Base-by-base conservation (phyloP, 2,797 vertebrate species). In the Microtus obscurus region DNA sequence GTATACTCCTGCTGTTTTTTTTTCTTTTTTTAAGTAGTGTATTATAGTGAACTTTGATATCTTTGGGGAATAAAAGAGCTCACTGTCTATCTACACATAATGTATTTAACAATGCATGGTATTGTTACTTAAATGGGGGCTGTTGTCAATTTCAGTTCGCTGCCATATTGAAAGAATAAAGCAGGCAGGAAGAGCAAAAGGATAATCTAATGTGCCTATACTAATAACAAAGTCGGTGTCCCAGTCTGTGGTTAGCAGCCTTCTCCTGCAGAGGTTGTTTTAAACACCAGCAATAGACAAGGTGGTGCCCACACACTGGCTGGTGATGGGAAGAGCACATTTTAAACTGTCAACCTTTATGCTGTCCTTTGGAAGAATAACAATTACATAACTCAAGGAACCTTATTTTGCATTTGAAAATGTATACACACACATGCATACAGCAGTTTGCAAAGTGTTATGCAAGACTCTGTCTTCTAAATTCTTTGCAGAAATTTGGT, bases 321-420 rank as follows among this genome's bases (percentile, higher is more conserved):
- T 92, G 76, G 92, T 97, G 97, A 97, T 92, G 94, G 95, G 79
- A 92, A 96, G 93, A 93, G 92, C 19, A 94, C 97, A 94, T 97
- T 97, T 97, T 96, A 96, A 97, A 96, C 91, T 95, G 97, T 97
- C 96, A 97, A 97, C 97, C 97, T 97, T 98, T 96, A 93, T 82
- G 95, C 85, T 97, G 97, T 98, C 96, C 97, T 97, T 97, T 97
- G 96, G 96, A 98, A 97, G 96, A 96, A 97, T 53, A 97, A 96
- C 96, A 97, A 97, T 98, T 97, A 97, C 91, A 96, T 97, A 98
- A 97, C 95, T 94, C 90, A 74, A 51, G 93, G 74, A 98, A 86
- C 81, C 96, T 97, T 95, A 95, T 90, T 97, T 95, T 97, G 91
- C 95, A 97, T 97, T 97, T 91, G 82, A 90, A 89, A 31, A 73